Percentiles rank a stretch among this genome's conserved stretches.
Evolutionary conservation across 2,797 vertebrate genomes (phyloP).

Genomic region (Nannoperca obscura): DNA sequence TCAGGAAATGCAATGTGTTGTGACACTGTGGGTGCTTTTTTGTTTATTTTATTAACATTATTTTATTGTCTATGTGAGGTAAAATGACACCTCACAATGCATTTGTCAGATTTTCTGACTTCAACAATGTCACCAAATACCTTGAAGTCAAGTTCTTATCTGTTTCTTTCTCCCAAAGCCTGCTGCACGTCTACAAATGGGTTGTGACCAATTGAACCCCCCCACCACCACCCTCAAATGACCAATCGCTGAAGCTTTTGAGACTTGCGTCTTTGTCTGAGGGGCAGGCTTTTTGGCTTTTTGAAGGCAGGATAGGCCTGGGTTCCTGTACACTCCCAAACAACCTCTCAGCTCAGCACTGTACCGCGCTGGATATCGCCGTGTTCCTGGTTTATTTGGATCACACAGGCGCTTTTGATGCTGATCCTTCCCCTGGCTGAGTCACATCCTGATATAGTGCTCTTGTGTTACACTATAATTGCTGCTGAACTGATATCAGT

Average conservation of each 20-base stretch:
- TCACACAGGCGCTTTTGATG: constrained; percentile 55
- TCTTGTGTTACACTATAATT: constrained; percentile 8
- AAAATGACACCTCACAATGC: background rate
- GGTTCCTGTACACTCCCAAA: constrained; percentile 69
- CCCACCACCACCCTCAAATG: background rate
- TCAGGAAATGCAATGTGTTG: background rate
- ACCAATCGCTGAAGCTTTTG: constrained; percentile 33
- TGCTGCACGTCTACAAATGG: constrained; percentile 15
- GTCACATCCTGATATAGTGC: constrained; percentile 62
- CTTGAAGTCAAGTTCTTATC: constrained; percentile 16
- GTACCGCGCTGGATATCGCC: constrained; percentile 25
- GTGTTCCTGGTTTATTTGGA: constrained; percentile 53
- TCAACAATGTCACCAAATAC: background rate
- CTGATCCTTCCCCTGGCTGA: constrained; percentile 58
- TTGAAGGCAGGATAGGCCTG: constrained; percentile 68
- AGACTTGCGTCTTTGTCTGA: constrained; percentile 39
- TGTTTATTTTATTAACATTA: background rate
- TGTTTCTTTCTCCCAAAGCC: background rate
- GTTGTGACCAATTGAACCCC: background rate
- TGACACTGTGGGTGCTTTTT: background rate
- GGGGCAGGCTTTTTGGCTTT: constrained; percentile 24
- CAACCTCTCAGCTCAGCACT: constrained; percentile 21
- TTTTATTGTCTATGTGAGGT: background rate
- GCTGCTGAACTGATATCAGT: constrained; percentile 20
- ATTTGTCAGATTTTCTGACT: background rate